A percentile compares a stretch with the other conserved stretches of the same genome.
These are phyloP conservation scores for Fragariocoptes setiger DNA, from an alignment of 1,140 invertebrate genomes.

Conservation along the genomic window DNA sequence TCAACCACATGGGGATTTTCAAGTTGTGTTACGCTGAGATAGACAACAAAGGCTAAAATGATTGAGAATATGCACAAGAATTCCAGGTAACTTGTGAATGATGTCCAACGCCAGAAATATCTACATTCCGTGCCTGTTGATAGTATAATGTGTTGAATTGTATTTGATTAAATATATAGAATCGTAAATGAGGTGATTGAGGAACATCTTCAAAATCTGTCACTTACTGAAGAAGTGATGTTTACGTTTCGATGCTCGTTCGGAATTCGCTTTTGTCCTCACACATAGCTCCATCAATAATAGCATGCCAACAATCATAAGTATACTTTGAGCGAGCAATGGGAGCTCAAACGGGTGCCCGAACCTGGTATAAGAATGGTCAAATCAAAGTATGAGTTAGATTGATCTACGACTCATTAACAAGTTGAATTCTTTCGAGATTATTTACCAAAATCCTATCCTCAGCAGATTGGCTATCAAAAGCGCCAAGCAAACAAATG, in stretches of 20 bases:
- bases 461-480: constrained; percentile 78
- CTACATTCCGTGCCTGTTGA: constrained; percentile 15
- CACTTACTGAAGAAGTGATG: constrained; percentile 50
- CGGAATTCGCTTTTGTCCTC: too few relatives aligned
- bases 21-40: constrained; percentile 34
- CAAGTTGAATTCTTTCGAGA: neutral
- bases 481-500: constrained; percentile 75
- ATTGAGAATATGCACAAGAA: constrained; percentile 60
- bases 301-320: constrained; percentile 91
- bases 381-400: constrained; percentile 4
- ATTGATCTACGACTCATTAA: neutral
- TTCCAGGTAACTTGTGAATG: constrained; percentile 79
- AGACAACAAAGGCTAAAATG: constrained; percentile 46
- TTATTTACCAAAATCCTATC: constrained; percentile 79
- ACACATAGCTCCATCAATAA: constrained; percentile 79
- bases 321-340: constrained; percentile 70
- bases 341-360: constrained; percentile 80
- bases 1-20: constrained; percentile 50
- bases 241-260: too few relatives aligned
- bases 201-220: constrained; percentile 10
- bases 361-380: constrained; percentile 36
- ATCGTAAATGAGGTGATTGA: neutral
- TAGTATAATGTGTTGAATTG: too few relatives aligned
- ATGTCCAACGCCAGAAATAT: constrained; percentile 96
- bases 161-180: too few relatives aligned